Percentiles rank a stretch among this genome's conserved stretches.
These are phyloP conservation scores for Lordiphosa collinella DNA, from an alignment of 1,140 invertebrate species.

Conservation along the genomic window DNA sequence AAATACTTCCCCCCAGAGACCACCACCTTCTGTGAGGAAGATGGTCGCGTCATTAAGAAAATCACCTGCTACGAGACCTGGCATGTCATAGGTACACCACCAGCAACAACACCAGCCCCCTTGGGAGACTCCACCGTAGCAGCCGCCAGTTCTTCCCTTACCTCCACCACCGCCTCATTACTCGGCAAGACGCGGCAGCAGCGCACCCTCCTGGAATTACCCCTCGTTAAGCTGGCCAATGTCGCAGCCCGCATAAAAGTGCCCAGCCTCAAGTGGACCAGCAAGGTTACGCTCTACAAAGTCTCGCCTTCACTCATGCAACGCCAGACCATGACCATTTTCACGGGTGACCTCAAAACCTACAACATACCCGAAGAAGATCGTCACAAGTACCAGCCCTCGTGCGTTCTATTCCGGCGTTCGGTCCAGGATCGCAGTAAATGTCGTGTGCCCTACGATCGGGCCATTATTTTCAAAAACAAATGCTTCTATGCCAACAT, in stretches of 20 bases:
- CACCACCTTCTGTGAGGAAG: conserved; percentile 63
- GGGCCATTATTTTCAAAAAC: conserved; percentile 78
- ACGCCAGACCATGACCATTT: conserved; percentile 55
- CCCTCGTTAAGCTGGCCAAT: conserved; percentile 71
- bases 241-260: conserved; percentile 47
- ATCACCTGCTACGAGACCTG: conserved; percentile 79
- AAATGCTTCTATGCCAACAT: conserved; percentile 76
- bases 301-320: conserved; percentile 46
- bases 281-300: conserved; percentile 74
- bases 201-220: conserved; percentile 63
- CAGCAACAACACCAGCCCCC: background rate
- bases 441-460: conserved; percentile 69
- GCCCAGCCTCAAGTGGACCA: conserved; percentile 61
- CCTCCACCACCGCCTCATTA: background rate
- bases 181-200: conserved; percentile 33
- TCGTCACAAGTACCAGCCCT: conserved; percentile 73
- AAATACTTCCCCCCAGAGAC: conserved; percentile 68
- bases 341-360: conserved; percentile 68
- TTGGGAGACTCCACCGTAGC: background rate
- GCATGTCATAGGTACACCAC: conserved; percentile 69
- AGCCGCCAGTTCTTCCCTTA: no score
- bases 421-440: conserved; percentile 42
- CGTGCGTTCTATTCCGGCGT: conserved; percentile 71
- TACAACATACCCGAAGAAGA: conserved; percentile 69
- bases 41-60: conserved; percentile 76